A percentile compares a stretch with the other conserved stretches of the same genome.
Evolutionary conservation across 2,888 invertebrate genomes (phyloP).

Genomic region (Lapara coniferarum): DNA sequence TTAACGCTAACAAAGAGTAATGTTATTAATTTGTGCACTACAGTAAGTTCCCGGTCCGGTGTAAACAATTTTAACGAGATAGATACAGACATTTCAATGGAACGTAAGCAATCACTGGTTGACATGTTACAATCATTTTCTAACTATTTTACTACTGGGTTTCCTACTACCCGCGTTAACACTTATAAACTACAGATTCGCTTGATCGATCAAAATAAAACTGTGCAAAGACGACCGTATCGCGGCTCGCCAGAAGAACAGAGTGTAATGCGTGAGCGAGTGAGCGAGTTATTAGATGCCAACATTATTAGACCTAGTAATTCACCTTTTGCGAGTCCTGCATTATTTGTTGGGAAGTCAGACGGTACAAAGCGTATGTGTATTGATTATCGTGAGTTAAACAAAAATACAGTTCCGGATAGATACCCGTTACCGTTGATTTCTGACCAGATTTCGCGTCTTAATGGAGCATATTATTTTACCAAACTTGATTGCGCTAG

Average conservation of each 20-base stretch:
- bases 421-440: constrained; percentile 27
- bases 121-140: constrained; percentile 7
- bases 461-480: constrained; percentile 11
- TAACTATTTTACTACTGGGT: constrained; percentile 17
- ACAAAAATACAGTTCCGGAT: constrained; percentile 33
- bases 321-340: constrained; percentile 29
- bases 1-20: not conserved
- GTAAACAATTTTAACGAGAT: not conserved
- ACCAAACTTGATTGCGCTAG: constrained; percentile 4
- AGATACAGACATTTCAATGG: not conserved
- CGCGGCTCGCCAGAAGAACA: constrained; percentile 19
- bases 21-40: not conserved
- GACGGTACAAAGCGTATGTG: constrained; percentile 37
- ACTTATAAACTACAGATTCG: constrained; percentile 23
- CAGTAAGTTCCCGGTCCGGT: not conserved
- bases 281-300: constrained; percentile 20
- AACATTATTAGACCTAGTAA: constrained; percentile 28
- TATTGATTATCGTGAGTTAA: constrained; percentile 28
- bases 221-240: constrained; percentile 28
- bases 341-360: constrained; percentile 32
- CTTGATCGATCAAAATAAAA: not conserved
- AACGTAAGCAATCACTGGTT: not conserved
- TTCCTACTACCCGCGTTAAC: constrained; percentile 5
- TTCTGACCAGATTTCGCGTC: constrained; percentile 10
- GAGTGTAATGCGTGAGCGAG: constrained; percentile 2